Conservation (phyloP, 2,888 invertebrate species). For the Ichneumoninae sp. region DNA sequence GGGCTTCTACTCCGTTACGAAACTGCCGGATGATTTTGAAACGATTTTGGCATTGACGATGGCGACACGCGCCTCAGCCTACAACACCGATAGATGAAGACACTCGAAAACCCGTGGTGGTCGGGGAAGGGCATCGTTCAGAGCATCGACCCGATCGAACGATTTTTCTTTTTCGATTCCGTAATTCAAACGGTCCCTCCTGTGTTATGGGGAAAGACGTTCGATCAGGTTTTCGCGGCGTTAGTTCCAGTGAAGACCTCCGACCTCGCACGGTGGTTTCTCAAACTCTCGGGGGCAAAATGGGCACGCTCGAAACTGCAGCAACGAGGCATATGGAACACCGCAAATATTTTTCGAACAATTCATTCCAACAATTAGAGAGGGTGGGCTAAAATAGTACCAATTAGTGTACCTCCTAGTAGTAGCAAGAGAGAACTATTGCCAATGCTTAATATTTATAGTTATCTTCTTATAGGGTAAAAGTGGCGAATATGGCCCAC, state of each 20-base stretch:
- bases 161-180: slow-evolving; percentile 27
- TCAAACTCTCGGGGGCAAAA: background rate
- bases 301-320: no score
- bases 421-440: no score
- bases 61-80: slow-evolving; percentile 68
- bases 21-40: slow-evolving; percentile 75
- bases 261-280: background rate
- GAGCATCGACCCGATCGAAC: slow-evolving; percentile 55
- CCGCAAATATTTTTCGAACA: background rate
- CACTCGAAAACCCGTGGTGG: slow-evolving; percentile 13
- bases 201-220: background rate
- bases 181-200: background rate
- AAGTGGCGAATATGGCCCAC: no score
- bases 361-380: background rate
- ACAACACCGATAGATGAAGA: slow-evolving; percentile 43
- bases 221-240: background rate
- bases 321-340: background rate
- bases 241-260: background rate
- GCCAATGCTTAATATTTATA: no score
- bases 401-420: no score
- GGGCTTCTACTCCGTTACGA: slow-evolving; percentile 61
- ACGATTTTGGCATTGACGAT: slow-evolving; percentile 77
- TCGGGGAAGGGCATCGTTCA: slow-evolving; percentile 6
- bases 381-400: no score
- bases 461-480: no score